Percentiles rank a stretch among this genome's conserved stretches.
These are phyloP conservation scores for Grus americana DNA, from an alignment of 2,113 vertebrate species.

Conservation along the genomic window DNA sequence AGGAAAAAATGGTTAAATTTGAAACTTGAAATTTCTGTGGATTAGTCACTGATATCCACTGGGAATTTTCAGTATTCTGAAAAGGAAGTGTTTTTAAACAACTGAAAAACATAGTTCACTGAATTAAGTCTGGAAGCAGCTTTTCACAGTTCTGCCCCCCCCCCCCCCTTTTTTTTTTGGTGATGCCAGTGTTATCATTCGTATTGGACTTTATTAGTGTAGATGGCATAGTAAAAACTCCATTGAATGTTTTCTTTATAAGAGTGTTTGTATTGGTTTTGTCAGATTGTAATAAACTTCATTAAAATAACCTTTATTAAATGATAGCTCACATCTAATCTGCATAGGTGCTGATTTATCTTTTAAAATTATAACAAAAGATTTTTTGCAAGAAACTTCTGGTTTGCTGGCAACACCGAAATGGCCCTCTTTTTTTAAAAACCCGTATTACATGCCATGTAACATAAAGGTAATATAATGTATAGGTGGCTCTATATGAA, in stretches of 20 bases:
- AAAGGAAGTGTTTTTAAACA: conserved; percentile 27
- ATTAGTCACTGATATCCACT: conserved; percentile 1
- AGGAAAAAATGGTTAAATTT: conserved; percentile 23
- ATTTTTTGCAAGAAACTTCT: not conserved
- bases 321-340: not conserved
- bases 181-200: not conserved
- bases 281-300: not conserved
- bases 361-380: not conserved
- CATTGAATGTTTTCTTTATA: not conserved
- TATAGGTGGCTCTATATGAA: not conserved
- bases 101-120: not conserved
- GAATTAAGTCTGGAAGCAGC: not conserved
- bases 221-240: not conserved
- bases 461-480: not conserved
- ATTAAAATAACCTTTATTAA: not conserved
- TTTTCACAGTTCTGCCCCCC: not conserved
- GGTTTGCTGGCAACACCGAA: not conserved
- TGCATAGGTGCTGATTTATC: rapidly evolving
- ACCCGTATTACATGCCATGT: not conserved
- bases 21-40: not conserved
- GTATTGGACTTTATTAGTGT: not conserved
- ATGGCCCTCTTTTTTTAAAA: not conserved
- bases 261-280: not conserved
- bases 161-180: rapidly evolving
- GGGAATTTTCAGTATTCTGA: conserved; percentile 4